Base-by-base conservation (phyloP, 2,888 invertebrate species). In the Drosophila kambysellisi region DNA sequence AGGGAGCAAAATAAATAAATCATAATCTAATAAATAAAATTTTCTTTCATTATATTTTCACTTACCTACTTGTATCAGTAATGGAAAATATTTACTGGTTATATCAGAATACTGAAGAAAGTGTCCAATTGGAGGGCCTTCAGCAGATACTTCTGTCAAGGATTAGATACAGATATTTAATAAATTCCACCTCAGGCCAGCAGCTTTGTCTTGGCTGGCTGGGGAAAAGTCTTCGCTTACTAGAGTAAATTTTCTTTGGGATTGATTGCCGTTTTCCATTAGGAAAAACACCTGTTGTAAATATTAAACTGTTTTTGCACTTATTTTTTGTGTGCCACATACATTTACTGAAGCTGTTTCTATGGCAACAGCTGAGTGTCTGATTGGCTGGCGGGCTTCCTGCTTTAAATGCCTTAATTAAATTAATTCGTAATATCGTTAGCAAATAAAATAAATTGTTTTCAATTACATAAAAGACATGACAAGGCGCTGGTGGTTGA, bases 381-480 rank as follows among this genome's bases (percentile, higher is more conserved):
- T 8, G 39, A n/a, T 3, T 63, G 59, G 37, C 2, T 17, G 48
- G 20, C 25, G 33, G 39, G 37, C 52, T 89, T 89, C 83, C 88
- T 79, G 88, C 70, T 74, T 74, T 46, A 48, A 30, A 64, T 74
- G 53, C 33, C 70, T 78, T 86, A 81, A 90, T 88, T 90, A 70
- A 90, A 80, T 82, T 70, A 90, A 83, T 78, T 78, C 72, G 79
- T 79, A 78, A 86, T 76, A 89, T 87, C 81, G 89, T 86, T 90
- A 86, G 83, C 90, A 88, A 89, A 90, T 86, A 73, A 86, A 83
- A 88, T 86, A 90, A 86, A 86, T 90, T 88, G 90, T 76, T 65
- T 80, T 88, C 80, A 88, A 85, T 89, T 89, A 82, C 75, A 81
- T 79, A 54, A 77, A 74, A 73, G 90, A 88, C 85, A 88, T 53